Base-by-base conservation (phyloP, 2,888 invertebrate genomes). In the Cactoblastis cactorum region DNA sequence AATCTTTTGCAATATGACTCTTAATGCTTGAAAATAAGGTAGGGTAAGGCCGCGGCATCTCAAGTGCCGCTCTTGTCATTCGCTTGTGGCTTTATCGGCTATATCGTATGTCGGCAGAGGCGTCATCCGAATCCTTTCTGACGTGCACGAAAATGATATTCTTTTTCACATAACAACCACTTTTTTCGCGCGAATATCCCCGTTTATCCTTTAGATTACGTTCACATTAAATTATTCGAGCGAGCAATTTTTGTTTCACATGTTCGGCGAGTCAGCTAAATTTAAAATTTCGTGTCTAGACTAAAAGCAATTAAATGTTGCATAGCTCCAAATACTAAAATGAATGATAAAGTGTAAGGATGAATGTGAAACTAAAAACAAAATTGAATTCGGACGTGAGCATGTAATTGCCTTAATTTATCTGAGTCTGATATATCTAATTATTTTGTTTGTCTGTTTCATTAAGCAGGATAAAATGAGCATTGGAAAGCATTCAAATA, bases 41-140 rank as follows among this genome's bases (percentile, higher is more conserved):
- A 12, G 0, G 6, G n/a, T 2, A 1, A 6, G 14, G 0, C 6
- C 24, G 39, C 19, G 17, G 12, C 14, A 15, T 52, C 38, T 58
- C 37, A 49, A 64, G 65, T 63, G 63, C 61, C 63, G 61, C 62
- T 65, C 65, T 65, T 58, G 59, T 69, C 66, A 69, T 65, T 64
- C 66, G 66, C 63, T 56, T 62, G 63, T 56, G 62, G 59, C 60
- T 66, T 65, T 69, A 70, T 66, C 64, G 60, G 56, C 55, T 60
- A 57, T 68, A 62, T 63, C 59, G 62, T 61, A 58, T 58, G 63
- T 65, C 67, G 51, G 35, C 54, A 54, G 56, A 34, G 58, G 48
- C 61, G 67, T 63, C 69, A 63, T 64, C 55, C 57, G 56, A 61
- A 69, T 65, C 62, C 63, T 53, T 58, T 59, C 54, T 61, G 62